Evolutionary conservation across 2,888 invertebrate species (phyloP).

Genomic region (Phlogophora meticulosa): DNA sequence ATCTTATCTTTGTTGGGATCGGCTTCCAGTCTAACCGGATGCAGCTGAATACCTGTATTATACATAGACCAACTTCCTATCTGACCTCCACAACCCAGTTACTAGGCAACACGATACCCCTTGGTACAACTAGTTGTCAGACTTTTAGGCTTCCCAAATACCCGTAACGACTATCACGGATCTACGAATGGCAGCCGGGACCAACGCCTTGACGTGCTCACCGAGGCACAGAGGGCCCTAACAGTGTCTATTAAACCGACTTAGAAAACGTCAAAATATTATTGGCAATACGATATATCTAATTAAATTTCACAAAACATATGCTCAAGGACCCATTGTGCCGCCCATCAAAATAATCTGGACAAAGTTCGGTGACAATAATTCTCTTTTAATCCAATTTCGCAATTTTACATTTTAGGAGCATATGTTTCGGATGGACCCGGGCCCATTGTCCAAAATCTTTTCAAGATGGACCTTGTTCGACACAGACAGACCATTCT

Average conservation of each 20-base stretch:
- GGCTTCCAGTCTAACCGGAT: too few relatives aligned
- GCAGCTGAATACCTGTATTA: too few relatives aligned
- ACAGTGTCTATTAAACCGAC: constrained; percentile 31
- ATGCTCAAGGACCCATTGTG: constrained; percentile 75
- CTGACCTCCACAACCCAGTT: too few relatives aligned
- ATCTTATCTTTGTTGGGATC: too few relatives aligned
- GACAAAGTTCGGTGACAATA: constrained; percentile 79
- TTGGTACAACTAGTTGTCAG: too few relatives aligned
- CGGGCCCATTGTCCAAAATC: constrained; percentile 80
- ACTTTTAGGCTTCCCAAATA: too few relatives aligned
- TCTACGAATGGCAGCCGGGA: too few relatives aligned
- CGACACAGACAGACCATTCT: constrained; percentile 77
- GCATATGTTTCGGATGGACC: constrained; percentile 83
- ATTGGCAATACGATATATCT: constrained; percentile 74
- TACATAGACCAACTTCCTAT: too few relatives aligned
- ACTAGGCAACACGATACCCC: too few relatives aligned
- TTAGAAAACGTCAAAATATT: constrained; percentile 79
- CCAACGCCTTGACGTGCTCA: too few relatives aligned
- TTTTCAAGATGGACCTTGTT: constrained; percentile 79
- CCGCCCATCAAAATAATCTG: constrained; percentile 79
- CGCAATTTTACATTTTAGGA: constrained; percentile 79
- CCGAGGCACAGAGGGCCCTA: too few relatives aligned
- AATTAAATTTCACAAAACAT: constrained; percentile 78
- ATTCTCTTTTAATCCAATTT: constrained; percentile 86
- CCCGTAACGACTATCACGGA: too few relatives aligned